Evolutionary conservation across 2,888 invertebrate species (phyloP), one percentile per base, ranked within the genome.

Genomic region (Timema podura): DNA sequence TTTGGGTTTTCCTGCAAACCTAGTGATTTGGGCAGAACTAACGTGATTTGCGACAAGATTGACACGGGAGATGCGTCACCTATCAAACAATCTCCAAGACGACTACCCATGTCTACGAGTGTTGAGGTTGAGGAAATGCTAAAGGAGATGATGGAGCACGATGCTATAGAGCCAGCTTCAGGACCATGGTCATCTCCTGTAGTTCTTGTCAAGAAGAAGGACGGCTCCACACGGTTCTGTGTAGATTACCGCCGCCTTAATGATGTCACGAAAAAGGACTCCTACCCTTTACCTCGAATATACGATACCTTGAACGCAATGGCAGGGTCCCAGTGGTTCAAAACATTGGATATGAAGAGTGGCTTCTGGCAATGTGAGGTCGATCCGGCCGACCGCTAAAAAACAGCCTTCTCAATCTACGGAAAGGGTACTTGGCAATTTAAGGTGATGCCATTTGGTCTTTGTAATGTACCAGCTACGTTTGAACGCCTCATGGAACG

Each of bases 161-260:
- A 54, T 54, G 6, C 13, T 1, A 7, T 54, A 11, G 54, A 54
- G n/a, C 54, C 54, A 54, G n/a, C 54, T 15, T n/a, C 16, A 10
- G n/a, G 51, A 10, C 64, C 7, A 11, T 30, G 30, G 6, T n/a
- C 30, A 11, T 30, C 44, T 10, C 65, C 46, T 7, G 15, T 46
- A 5, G 65, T 30, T 10, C 48, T 65, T 13, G 65, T 46, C 6
- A 30, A 65, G 2, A 65, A 65, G 11, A 65, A 65, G n/a, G 65
- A 65, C 6, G 46, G 45, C n/a, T 65, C 45, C 3, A 46, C 47
- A 7, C 44, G 65, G 1, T 65, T 47, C 15, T 65, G 7, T 65
- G 65, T 65, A 5, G 44, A 46, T 65, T 46, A 13, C 15, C n/a
- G 2, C 54, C 54, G 16, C 7, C 54, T 54, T 8, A 54, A 13